phyloP scores from a whole-genome alignment of 2,797 vertebrate species.

The Ctenochaetus hawaiiensis region DNA sequence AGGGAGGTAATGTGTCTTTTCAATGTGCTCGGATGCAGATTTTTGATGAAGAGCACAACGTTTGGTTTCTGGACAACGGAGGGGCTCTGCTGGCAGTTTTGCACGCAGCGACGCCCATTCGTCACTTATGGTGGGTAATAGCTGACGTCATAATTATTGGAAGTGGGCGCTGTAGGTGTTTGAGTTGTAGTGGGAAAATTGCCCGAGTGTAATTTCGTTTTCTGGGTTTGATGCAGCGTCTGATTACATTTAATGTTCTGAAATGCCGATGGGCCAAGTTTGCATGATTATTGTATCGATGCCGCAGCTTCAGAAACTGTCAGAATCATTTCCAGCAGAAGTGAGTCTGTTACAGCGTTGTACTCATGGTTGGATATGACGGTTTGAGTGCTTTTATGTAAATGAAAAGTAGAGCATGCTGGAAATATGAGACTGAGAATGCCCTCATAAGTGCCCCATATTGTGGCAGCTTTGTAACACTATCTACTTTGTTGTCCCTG shows the following conservation, averaged over 20 bases:
- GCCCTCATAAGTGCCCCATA: slow-evolving; percentile 76
- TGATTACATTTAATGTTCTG: slow-evolving; percentile 77
- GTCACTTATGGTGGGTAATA: slow-evolving; percentile 91
- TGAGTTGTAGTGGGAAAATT: slow-evolving; percentile 62
- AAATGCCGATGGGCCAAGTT: slow-evolving; percentile 75
- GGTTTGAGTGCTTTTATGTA: slow-evolving; percentile 85
- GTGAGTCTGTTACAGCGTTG: slow-evolving; percentile 76
- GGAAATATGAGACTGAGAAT: slow-evolving; percentile 75
- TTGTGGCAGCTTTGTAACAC: slow-evolving; percentile 77
- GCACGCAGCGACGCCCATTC: slow-evolving; percentile 89
- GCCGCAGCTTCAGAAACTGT: slow-evolving; percentile 68
- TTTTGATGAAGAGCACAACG: slow-evolving; percentile 95
- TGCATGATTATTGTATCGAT: slow-evolving; percentile 68
- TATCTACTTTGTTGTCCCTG: slow-evolving; percentile 79
- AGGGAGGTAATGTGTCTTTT: slow-evolving; percentile 23
- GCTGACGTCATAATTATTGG: slow-evolving; percentile 40
- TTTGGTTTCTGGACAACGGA: slow-evolving; percentile 97
- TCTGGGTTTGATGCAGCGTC: slow-evolving; percentile 39
- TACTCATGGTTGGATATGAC: slow-evolving; percentile 75
- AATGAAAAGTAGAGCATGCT: slow-evolving; percentile 72
- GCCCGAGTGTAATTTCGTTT: slow-evolving; percentile 44
- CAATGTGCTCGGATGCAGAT: slow-evolving; percentile 83
- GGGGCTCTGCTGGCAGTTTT: slow-evolving; percentile 94
- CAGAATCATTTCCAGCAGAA: slow-evolving; percentile 67
- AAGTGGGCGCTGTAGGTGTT: slow-evolving; percentile 36